Conservation (phyloP, 2,888 invertebrate species). For the Thymelicus acteon region DNA sequence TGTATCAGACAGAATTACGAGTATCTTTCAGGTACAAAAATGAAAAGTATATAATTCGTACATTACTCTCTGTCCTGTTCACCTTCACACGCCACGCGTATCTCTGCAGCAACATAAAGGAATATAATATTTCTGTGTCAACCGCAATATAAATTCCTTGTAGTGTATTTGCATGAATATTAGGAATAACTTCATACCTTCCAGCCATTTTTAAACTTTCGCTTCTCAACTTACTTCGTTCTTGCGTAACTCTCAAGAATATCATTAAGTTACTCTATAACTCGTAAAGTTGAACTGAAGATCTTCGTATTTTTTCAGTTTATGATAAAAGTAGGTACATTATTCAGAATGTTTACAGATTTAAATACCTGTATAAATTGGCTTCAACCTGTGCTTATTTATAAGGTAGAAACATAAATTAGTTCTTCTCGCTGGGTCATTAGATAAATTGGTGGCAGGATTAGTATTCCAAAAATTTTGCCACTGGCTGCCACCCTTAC, state of each 20-base stretch:
- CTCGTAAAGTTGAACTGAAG: no score
- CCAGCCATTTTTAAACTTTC: slow-evolving; percentile 14
- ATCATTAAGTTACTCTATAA: background rate
- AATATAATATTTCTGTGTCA: slow-evolving; percentile 31
- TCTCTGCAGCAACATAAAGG: slow-evolving; percentile 23
- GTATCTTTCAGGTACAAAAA: slow-evolving; percentile 23
- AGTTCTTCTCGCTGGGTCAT: background rate
- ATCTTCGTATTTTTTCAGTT: no score
- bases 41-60: slow-evolving; percentile 31
- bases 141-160: slow-evolving; percentile 35
- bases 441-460: background rate
- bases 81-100: slow-evolving; percentile 21
- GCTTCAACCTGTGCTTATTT: no score
- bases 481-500: no score
- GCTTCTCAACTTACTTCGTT: slow-evolving; percentile 6
- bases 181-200: slow-evolving; percentile 23
- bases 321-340: no score
- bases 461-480: no score
- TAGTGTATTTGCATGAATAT: slow-evolving; percentile 36
- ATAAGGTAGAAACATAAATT: no score
- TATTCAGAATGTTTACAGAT: no score
- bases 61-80: slow-evolving; percentile 30
- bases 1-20: background rate
- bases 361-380: no score
- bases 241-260: slow-evolving; percentile 1